Conservation (phyloP, 2,113 vertebrate species). For the Toxotes chatareus region DNA sequence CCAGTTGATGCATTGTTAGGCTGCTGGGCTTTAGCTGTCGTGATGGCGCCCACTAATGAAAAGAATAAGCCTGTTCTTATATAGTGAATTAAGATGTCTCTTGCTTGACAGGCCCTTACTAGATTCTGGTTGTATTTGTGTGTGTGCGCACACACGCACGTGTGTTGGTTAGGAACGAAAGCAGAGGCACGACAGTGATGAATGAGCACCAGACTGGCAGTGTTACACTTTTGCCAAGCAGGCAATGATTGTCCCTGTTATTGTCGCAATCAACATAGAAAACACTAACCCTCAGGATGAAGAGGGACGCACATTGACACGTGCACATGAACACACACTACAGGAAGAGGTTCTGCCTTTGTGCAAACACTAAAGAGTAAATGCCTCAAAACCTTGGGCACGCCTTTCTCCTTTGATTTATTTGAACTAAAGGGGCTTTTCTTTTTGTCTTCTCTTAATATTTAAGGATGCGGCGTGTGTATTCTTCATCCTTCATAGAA, state of each 20-base stretch:
- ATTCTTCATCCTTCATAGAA: constrained; percentile 61
- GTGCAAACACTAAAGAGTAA: constrained; percentile 4
- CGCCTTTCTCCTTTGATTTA: constrained; percentile 56
- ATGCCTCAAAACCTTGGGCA: constrained; percentile 23
- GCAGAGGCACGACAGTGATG: constrained; percentile 68
- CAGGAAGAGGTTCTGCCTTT: constrained; percentile 10
- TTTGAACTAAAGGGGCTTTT: constrained; percentile 36
- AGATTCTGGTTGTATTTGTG: constrained; percentile 38
- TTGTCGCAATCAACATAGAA: constrained; percentile 69
- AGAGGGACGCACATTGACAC: not conserved
- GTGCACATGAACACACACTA: not conserved
- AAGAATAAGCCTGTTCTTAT: constrained; percentile 60
- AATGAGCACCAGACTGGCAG: constrained; percentile 69
- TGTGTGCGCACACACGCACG: not conserved
- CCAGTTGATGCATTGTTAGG: constrained; percentile 62
- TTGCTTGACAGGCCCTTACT: constrained; percentile 58
- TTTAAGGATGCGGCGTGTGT: constrained; percentile 56
- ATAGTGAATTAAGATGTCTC: constrained; percentile 68
- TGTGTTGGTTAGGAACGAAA: constrained; percentile 37
- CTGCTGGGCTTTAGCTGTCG: constrained; percentile 60
- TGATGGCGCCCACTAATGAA: constrained; percentile 69
- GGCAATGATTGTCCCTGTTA: constrained; percentile 64
- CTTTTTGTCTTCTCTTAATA: constrained; percentile 35
- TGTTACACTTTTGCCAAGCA: constrained; percentile 56
- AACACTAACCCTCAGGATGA: constrained; percentile 35